Evolutionary conservation across 2,797 vertebrate species (phyloP), one percentile per base, ranked within the genome.

Genomic region (Melanotaenia nigrans): DNA sequence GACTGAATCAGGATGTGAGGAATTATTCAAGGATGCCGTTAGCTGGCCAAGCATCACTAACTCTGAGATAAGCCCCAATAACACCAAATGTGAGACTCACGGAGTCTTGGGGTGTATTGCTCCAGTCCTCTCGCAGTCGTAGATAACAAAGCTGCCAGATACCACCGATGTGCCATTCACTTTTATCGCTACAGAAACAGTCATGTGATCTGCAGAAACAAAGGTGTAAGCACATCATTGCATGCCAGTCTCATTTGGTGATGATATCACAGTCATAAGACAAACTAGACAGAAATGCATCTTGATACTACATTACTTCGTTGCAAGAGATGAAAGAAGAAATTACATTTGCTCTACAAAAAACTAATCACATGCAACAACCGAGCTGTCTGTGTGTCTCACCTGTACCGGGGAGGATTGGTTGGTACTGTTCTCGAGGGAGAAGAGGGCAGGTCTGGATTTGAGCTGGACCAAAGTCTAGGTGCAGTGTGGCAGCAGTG

Each of bases 401-500:
- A 99, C 98, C 97, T 90, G 93, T 93, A 78, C 93, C 92, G 0
- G 85, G 81, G n/a, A 79, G 94, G 81, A 94, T 94, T n/a, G 85
- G 83, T 67, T 88, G 91, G 76, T 96, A 98, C 69, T 82, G 94
- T 55, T 95, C 88, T 1, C 56, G 91, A 2, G 96, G 93, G 72
- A 97, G 94, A 71, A 98, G 94, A 65, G 94, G 95, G 77, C 98
- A 99, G 45, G 96, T 97, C 84, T 95, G 95, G 81, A 97, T 96
- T 88, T 97, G 96, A 70, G 92, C 86, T 0, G 95, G 92, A 58
- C 94, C 94, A 0, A 82, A 89, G 67, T 96, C 90, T 68, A 95
- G 94, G 16, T 96, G 95, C 12, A 97, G 93, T 0, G 94, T 96
- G 78, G 96, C 97, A 61, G 91, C 84, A 0, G 95, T 97, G 47